Base-by-base conservation (phyloP, 1,140 invertebrate species). In the Olivierus martensii region DNA sequence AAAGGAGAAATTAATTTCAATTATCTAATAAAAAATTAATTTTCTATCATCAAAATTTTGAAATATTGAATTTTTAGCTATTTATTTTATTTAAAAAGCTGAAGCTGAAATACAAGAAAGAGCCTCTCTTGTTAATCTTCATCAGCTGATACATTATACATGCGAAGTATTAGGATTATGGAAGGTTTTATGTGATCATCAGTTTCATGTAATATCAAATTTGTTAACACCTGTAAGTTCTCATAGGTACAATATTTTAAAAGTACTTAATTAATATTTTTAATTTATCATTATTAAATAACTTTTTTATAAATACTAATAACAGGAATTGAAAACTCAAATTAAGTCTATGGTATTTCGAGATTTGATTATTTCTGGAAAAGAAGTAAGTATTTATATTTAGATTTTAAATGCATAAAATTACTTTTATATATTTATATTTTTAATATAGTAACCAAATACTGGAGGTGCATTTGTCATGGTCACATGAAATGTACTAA, bases 121-220 rank as follows among this genome's bases (percentile, higher is more conserved):
- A 61, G 78, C 81, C 59, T 91, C 87, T 0, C 67, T 94, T 22
- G 78, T 81, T 53, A 78, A 84, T 17, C 66, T 94, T 2, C 80
- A 82, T 66, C 73, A 79, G 37, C 80, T 93, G 59, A 77, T 92
- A 21, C 77, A 76, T 52, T 80, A 89, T 64, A 77, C 83, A 3
- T 83, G 83, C 63, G 91, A 99, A 73, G 84, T 94, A 59, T 70
- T 97, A 36, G 86, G 84, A 22, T 70, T 98, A n/a, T 94, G 91
- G 88, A 85, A 85, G 65, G 81, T 98, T 39, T 68, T 97, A 0
- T 85, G 81, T 63, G 88, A 95, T 64, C 91, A 97, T 69, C 84
- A 93, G 64, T 84, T 97, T 64, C 83, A 92, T 64, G 73, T 82
- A 28, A 77, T 97, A 45, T 79, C 71, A 11, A 61, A 65, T 9